Evolutionary conservation across 2,888 invertebrate genomes (phyloP).

Genomic region (Leucophora obtusa): DNA sequence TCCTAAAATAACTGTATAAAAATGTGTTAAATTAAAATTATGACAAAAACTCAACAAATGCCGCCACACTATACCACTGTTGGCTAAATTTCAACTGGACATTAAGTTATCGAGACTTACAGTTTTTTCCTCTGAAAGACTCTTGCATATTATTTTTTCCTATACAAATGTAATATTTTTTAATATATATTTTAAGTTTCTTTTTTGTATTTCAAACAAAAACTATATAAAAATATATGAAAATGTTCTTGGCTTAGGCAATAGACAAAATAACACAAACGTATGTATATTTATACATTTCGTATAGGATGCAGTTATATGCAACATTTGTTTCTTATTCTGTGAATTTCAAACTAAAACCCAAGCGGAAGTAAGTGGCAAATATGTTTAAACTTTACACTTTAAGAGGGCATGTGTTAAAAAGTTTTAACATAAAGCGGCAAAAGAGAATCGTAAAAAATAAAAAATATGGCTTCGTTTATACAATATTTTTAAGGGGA

Average conservation of each 20-base stretch:
- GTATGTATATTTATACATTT: background rate
- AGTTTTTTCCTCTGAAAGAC: no score
- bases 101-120: no score
- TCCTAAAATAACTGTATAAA: no score
- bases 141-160: no score
- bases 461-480: background rate
- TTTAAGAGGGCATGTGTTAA: conserved; percentile 14
- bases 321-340: background rate
- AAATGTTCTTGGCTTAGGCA: background rate
- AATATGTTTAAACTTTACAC: conserved; percentile 46
- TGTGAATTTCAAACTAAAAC: background rate
- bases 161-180: no score
- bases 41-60: no score
- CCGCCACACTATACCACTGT: no score
- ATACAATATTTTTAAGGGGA: background rate
- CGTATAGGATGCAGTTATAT: background rate
- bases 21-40: no score
- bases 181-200: no score
- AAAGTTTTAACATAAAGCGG: background rate
- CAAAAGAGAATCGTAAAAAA: background rate
- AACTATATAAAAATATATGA: background rate
- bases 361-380: conserved; percentile 47
- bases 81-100: no score
- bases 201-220: no score
- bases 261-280: background rate